Conservation (phyloP, 2,113 vertebrate species). For the Atractosteus spatula region DNA sequence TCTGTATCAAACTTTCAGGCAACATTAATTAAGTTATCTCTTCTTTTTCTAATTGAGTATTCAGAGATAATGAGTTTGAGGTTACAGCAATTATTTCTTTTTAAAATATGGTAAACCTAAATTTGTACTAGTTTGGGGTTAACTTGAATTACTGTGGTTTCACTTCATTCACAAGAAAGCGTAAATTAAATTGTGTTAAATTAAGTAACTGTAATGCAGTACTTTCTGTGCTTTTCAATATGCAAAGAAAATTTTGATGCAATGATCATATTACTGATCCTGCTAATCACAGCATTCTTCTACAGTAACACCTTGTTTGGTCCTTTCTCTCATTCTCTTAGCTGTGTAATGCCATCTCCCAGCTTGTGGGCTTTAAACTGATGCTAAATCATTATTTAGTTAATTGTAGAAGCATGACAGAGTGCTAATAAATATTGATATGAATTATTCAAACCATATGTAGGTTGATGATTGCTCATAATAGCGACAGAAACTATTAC, state of each 20-base stretch:
- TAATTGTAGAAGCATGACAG: slow-evolving; percentile 50
- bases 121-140: slow-evolving; percentile 41
- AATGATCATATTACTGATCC: slow-evolving; percentile 34
- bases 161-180: slow-evolving; percentile 31
- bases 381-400: slow-evolving; percentile 53
- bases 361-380: slow-evolving; percentile 35
- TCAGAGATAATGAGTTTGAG: slow-evolving; percentile 53
- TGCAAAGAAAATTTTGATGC: slow-evolving; percentile 30
- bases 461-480: slow-evolving; percentile 49
- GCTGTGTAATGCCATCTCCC: slow-evolving; percentile 8
- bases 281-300: slow-evolving; percentile 25
- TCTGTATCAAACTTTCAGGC: slow-evolving; percentile 42
- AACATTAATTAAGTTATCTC: slow-evolving; percentile 52
- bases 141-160: slow-evolving; percentile 40
- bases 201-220: slow-evolving; percentile 39
- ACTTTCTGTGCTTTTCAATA: slow-evolving; percentile 20
- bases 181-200: slow-evolving; percentile 42
- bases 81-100: slow-evolving; percentile 51
- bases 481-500: slow-evolving; percentile 32
- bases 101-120: slow-evolving; percentile 28
- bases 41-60: slow-evolving; percentile 59
- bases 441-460: slow-evolving; percentile 51
- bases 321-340: slow-evolving; percentile 5
- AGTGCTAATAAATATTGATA: slow-evolving; percentile 59
- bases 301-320: slow-evolving; percentile 3